These are phyloP conservation scores for Grammomys dolichurus DNA, from an alignment of 2,113 vertebrate species.

Conservation along the genomic window DNA sequence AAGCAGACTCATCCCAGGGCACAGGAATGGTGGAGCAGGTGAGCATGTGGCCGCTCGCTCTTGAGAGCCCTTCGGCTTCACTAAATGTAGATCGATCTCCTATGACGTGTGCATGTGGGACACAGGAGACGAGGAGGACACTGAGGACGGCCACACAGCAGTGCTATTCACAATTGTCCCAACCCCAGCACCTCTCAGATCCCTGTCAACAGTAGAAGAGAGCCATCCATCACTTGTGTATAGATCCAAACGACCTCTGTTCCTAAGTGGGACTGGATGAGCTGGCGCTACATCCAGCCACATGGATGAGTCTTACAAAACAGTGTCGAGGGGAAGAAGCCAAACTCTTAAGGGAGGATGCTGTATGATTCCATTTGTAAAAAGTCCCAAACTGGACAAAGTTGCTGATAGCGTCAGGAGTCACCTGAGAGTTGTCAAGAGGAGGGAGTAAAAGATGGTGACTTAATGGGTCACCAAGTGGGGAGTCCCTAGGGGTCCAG, in stretches of 20 bases:
- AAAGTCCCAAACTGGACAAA: background rate
- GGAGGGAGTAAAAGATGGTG: background rate
- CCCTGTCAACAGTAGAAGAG: background rate
- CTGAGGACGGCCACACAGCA: background rate
- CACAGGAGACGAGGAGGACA: background rate
- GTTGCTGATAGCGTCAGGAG: background rate
- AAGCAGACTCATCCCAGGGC: background rate
- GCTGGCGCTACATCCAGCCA: background rate
- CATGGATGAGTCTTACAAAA: background rate
- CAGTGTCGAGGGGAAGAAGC: rapidly evolving
- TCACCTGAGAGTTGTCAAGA: background rate
- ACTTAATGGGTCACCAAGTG: background rate
- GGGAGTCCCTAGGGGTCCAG: background rate
- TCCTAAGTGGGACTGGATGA: background rate
- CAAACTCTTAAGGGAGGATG: background rate
- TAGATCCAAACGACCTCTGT: background rate
- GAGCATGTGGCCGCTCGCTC: background rate
- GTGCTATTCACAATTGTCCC: background rate
- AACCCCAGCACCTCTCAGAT: background rate
- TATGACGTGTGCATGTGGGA: rapidly evolving
- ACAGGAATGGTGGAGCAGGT: background rate
- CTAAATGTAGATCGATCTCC: background rate
- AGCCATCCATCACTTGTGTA: rapidly evolving
- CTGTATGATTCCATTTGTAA: background rate
- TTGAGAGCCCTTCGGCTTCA: background rate